These are phyloP conservation scores for Octopus sinensis DNA, from an alignment of 1,140 invertebrate genomes.

Conservation along the genomic window DNA sequence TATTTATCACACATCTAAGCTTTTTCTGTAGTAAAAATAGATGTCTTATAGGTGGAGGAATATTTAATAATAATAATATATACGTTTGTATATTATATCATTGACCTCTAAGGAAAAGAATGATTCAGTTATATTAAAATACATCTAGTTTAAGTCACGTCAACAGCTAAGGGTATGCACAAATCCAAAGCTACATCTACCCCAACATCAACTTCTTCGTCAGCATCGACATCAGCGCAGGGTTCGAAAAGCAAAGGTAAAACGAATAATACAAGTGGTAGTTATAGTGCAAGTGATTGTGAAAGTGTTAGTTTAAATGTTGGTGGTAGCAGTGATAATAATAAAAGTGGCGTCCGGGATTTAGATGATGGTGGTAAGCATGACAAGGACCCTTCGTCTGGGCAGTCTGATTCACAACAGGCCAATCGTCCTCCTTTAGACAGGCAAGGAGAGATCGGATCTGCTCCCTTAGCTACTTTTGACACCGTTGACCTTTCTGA, in stretches of 20 bases:
- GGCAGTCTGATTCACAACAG: neutral
- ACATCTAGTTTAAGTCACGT: neutral
- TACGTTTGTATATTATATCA: too few relatives aligned
- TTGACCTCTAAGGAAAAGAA: too few relatives aligned
- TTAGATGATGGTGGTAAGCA: neutral
- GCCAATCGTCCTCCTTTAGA: neutral
- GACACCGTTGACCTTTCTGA: constrained; percentile 49
- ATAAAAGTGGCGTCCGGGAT: neutral
- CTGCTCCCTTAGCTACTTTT: constrained; percentile 50
- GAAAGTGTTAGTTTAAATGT: neutral
- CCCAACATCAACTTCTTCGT: neutral
- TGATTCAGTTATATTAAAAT: too few relatives aligned
- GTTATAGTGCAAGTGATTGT: neutral
- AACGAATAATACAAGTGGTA: neutral
- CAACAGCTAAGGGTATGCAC: neutral
- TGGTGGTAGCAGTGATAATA: neutral
- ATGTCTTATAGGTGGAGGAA: too few relatives aligned
- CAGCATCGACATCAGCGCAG: neutral
- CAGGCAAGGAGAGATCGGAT: constrained; percentile 25
- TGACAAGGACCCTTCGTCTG: neutral
- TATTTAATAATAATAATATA: too few relatives aligned
- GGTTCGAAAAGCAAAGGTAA: too few relatives aligned
- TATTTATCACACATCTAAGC: neutral
- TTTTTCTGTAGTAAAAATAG: too few relatives aligned
- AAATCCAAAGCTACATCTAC: neutral